phyloP scores from a whole-genome alignment of 92 coral and sea anemone genomes.

The Parazoanthus atlanticus region DNA sequence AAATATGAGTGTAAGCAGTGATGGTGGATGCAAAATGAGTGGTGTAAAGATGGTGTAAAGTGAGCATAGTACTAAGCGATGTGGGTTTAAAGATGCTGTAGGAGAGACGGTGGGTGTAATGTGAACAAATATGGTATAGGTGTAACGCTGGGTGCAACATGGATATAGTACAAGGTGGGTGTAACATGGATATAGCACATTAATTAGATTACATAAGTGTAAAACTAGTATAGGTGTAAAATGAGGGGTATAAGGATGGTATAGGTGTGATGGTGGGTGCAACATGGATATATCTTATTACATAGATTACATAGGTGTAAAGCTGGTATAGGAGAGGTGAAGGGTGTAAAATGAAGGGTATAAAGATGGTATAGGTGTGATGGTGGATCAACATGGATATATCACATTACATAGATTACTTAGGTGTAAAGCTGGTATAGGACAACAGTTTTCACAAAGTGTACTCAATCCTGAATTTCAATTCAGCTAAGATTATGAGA shows the following conservation, averaged over 20 bases:
- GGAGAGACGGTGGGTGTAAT: not conserved
- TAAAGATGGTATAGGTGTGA: not conserved
- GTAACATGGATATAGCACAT: not conserved
- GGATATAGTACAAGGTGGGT: not conserved
- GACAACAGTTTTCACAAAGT: too few species aligned
- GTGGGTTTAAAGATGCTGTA: too few species aligned
- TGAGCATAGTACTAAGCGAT: too few species aligned
- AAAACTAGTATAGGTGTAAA: not conserved
- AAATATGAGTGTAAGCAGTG: not conserved
- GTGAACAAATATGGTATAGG: not conserved
- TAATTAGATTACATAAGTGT: not conserved
- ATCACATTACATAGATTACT: not conserved
- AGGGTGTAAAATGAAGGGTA: too few species aligned
- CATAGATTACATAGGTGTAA: not conserved
- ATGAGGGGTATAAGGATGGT: too few species aligned
- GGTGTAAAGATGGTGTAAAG: not conserved
- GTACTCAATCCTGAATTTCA: not conserved
- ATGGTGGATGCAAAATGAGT: not conserved
- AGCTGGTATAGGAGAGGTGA: not conserved
- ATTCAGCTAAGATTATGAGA: not conserved
- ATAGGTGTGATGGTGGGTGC: not conserved
- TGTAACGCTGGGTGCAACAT: not conserved
- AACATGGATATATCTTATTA: not conserved
- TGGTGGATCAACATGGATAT: not conserved
- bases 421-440: not conserved